Percentiles rank a stretch among this genome's conserved stretches.
These are phyloP conservation scores for Drosophila quinaria DNA, from an alignment of 2,888 invertebrate species.

Conservation along the genomic window DNA sequence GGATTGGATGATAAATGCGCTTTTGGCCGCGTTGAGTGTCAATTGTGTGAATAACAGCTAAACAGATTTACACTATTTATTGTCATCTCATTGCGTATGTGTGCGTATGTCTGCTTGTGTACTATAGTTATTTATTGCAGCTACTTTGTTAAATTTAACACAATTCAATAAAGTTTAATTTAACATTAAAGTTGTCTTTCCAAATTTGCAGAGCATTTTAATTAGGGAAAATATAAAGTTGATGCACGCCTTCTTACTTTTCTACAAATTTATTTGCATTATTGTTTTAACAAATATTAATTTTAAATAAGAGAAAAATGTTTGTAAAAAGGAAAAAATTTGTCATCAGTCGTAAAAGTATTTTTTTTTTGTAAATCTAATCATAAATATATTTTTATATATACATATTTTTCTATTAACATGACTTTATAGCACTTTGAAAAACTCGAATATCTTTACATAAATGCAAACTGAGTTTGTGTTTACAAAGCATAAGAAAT, in stretches of 20 bases:
- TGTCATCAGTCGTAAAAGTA: too few species aligned
- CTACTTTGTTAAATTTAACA: conserved; percentile 6
- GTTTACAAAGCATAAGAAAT: background rate
- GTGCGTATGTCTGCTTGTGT: background rate
- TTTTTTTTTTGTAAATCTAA: too few species aligned
- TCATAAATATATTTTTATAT: too few species aligned
- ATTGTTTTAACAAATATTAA: too few species aligned
- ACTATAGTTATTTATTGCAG: background rate
- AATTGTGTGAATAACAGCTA: conserved; percentile 70
- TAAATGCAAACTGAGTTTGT: background rate
- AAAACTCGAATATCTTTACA: background rate
- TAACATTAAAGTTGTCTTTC: background rate
- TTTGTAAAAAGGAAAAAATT: too few species aligned
- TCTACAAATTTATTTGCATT: too few species aligned
- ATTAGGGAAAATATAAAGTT: background rate
- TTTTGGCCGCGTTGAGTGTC: conserved; percentile 67
- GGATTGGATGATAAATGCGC: conserved; percentile 65
- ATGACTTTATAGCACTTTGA: too few species aligned
- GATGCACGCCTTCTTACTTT: too few species aligned
- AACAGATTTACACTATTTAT: conserved; percentile 69
- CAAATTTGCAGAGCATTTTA: background rate
- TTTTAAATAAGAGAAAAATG: too few species aligned
- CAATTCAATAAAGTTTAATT: conserved; percentile 13
- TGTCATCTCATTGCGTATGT: conserved; percentile 23
- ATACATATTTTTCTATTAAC: too few species aligned